phyloP scores from a whole-genome alignment of 2,888 invertebrate species.

The Lepidocyrtinus sp. region DNA sequence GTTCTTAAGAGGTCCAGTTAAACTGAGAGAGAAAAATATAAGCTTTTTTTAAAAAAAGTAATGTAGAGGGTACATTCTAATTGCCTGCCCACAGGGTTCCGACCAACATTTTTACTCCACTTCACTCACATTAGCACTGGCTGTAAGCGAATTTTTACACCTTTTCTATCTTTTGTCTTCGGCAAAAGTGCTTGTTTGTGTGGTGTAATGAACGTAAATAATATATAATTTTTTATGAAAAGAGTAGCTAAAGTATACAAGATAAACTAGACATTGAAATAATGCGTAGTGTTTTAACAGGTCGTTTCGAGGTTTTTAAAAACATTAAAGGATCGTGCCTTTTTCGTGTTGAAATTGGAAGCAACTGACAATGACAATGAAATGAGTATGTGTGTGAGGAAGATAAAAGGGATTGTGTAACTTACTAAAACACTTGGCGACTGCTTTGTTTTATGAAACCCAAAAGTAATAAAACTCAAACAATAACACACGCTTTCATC shows the following conservation, averaged over 20 bases:
- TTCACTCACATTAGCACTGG: constrained; percentile 52
- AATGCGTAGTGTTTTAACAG: constrained; percentile 15
- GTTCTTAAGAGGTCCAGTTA: background rate
- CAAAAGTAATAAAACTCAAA: constrained; percentile 32
- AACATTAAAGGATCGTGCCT: constrained; percentile 42
- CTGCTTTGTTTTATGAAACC: background rate
- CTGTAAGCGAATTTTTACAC: constrained; percentile 56
- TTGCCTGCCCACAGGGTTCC: constrained; percentile 51
- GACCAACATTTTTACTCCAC: constrained; percentile 25
- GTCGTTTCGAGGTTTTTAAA: constrained; percentile 29
- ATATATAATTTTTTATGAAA: constrained; percentile 2
- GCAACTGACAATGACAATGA: constrained; percentile 14
- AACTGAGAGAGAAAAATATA: constrained; percentile 3
- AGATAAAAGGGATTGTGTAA: no score
- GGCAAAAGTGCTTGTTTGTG: constrained; percentile 21
- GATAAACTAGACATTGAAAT: constrained; percentile 11
- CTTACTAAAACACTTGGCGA: background rate
- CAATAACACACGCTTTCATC: background rate
- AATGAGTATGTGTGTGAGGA: no score
- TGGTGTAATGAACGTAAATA: constrained; percentile 26
- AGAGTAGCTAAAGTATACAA: constrained; percentile 6
- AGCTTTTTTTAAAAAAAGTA: constrained; percentile 19
- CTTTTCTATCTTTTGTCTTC: constrained; percentile 47
- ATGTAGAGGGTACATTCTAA: constrained; percentile 45
- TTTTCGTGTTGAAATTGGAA: constrained; percentile 49